A percentile compares a stretch with the other conserved stretches of the same genome.
phyloP scores from a whole-genome alignment of 2,113 vertebrate species.

The Trochalopteron elliotii region DNA sequence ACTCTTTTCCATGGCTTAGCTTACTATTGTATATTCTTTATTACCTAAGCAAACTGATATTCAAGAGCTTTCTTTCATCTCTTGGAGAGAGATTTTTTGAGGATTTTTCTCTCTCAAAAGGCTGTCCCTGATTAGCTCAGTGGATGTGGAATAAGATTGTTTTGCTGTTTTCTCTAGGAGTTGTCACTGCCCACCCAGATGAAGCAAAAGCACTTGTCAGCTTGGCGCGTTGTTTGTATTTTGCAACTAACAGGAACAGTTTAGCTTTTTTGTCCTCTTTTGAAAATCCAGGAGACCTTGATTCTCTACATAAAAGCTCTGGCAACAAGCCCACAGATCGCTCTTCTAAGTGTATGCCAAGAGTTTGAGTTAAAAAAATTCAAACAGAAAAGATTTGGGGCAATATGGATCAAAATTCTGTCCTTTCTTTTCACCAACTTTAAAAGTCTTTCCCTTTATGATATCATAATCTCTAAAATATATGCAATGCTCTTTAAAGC shows the following conservation, averaged over 20 bases:
- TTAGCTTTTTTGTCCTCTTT: constrained; percentile 14
- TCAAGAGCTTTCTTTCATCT: not conserved
- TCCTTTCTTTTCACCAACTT: not conserved
- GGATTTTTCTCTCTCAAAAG: not conserved
- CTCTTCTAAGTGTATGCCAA: not conserved
- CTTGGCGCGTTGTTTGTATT: not conserved
- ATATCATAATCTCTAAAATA: not conserved
- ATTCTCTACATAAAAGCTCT: constrained; percentile 38
- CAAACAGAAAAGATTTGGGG: constrained; percentile 5
- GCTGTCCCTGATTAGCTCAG: not conserved
- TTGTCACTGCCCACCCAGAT: not conserved
- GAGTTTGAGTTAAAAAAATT: constrained; percentile 10
- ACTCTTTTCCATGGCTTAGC: not conserved
- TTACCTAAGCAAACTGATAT: not conserved
- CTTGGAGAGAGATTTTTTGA: not conserved
- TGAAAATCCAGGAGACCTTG: constrained; percentile 39
- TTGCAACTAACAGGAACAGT: not conserved
- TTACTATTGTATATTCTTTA: not conserved
- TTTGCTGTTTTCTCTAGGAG: constrained; percentile 1
- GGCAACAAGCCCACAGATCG: not conserved
- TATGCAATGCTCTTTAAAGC: not conserved
- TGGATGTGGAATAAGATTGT: not conserved
- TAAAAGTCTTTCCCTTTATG: not conserved
- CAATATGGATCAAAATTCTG: constrained; percentile 6
- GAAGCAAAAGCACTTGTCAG: constrained; percentile 31